A percentile compares a stretch with the other conserved stretches of the same genome.
These are phyloP conservation scores for Cynocephalus volans DNA, from an alignment of 2,113 vertebrate species.

Conservation along the genomic window DNA sequence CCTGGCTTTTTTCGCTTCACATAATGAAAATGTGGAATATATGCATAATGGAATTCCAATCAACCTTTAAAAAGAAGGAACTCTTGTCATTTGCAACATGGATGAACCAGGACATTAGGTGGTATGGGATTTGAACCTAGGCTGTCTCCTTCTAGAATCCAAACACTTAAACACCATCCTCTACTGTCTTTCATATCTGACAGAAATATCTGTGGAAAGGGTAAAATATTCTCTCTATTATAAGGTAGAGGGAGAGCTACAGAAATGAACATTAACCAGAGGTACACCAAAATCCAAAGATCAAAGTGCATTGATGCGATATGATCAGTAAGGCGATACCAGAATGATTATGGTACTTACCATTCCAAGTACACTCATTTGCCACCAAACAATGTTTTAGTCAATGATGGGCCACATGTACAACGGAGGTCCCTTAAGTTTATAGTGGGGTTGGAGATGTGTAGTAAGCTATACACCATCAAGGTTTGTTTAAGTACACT, in stretches of 20 bases:
- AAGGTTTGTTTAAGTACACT: no score
- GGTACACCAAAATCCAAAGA: neutral
- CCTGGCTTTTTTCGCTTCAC: neutral
- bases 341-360: neutral
- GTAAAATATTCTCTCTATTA: neutral
- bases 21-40: neutral
- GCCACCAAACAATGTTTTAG: no score
- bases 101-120: neutral
- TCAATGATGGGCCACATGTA: no score
- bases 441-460: no score
- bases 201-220: neutral
- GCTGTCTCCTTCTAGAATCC: neutral
- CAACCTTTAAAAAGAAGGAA: neutral
- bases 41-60: neutral
- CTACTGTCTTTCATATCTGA: neutral
- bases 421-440: no score
- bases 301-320: neutral
- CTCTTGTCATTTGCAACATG: neutral
- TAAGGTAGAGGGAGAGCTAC: neutral
- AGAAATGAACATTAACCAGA: slow-evolving; percentile 16
- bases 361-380: neutral
- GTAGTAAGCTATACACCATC: no score
- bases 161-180: neutral
- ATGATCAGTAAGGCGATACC: neutral
- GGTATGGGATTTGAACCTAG: neutral